A percentile compares a stretch with the other conserved stretches of the same genome.
These are phyloP conservation scores for Scolopax mira DNA, from an alignment of 2,113 vertebrate genomes.

Conservation along the genomic window DNA sequence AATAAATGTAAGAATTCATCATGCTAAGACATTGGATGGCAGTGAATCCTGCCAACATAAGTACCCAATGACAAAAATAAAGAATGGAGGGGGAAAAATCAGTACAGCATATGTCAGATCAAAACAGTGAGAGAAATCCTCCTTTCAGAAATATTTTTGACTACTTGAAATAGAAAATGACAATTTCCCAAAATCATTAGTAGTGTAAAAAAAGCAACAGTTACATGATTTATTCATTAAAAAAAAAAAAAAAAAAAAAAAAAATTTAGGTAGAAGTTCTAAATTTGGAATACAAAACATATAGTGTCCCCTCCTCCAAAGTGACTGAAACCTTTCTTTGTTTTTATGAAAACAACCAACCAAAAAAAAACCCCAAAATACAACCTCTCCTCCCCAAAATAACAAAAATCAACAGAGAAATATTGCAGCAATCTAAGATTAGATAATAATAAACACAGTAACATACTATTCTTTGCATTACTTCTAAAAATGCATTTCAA, in stretches of 20 bases:
- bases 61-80: neutral
- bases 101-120: neutral
- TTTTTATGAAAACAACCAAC: neutral
- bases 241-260: neutral
- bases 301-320: neutral
- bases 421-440: neutral
- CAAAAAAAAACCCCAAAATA: neutral
- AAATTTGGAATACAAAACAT: neutral
- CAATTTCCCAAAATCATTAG: neutral
- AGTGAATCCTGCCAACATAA: neutral
- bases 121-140: neutral
- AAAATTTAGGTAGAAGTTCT: neutral
- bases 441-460: neutral
- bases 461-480: neutral
- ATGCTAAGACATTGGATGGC: neutral
- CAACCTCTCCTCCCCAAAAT: neutral
- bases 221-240: neutral
- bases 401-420: neutral
- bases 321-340: neutral
- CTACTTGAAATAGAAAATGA: neutral
- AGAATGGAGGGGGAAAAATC: neutral
- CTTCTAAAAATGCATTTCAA: neutral
- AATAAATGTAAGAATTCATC: neutral
- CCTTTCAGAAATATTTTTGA: neutral
- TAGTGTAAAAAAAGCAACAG: neutral